These are phyloP conservation scores for Philonicus albiceps DNA, from an alignment of 2,888 invertebrate species.

Conservation along the genomic window DNA sequence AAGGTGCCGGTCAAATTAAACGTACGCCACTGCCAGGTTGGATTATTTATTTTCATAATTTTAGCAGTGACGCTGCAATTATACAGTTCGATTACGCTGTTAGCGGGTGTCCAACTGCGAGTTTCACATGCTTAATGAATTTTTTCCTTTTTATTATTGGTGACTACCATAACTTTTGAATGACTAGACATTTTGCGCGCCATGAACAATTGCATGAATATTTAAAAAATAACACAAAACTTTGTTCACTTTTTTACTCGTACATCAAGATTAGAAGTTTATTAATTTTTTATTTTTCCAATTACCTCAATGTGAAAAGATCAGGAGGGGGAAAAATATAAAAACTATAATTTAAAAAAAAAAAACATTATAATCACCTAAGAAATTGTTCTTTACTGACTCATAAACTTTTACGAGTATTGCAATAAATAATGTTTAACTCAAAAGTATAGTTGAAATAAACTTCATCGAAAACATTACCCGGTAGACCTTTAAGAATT, in stretches of 20 bases:
- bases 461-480: background rate
- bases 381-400: background rate
- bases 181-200: background rate
- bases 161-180: background rate
- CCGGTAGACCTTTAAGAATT: background rate
- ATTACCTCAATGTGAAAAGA: background rate
- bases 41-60: background rate
- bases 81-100: background rate
- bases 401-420: background rate
- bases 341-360: no score
- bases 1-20: constrained; percentile 3
- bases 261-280: background rate
- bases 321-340: no score
- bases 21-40: background rate
- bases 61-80: background rate
- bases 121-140: background rate
- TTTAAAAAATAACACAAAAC: background rate
- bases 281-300: background rate
- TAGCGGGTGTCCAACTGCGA: background rate
- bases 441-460: background rate
- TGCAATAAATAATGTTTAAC: background rate
- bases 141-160: no score
- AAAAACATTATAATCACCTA: no score
- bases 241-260: background rate
- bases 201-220: background rate